Conservation (phyloP, 64 coral and sea anemone genomes). For the Montipora cactus region DNA sequence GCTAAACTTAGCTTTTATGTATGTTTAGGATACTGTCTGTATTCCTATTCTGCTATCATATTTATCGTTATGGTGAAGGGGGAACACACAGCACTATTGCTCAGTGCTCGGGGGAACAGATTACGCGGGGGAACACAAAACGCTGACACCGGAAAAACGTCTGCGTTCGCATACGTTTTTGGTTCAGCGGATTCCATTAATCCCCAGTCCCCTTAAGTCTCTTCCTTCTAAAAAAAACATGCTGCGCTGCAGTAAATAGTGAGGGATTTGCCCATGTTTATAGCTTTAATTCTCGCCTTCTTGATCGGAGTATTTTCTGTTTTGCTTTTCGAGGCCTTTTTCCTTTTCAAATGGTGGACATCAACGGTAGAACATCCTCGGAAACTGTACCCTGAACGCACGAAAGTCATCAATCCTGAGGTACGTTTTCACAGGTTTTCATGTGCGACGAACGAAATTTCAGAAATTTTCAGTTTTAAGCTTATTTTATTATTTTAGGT, state of each 20-base stretch:
- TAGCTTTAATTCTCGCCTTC: constrained; percentile 86
- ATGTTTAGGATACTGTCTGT: no score
- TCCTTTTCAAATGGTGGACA: constrained; percentile 97
- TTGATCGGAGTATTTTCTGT: constrained; percentile 91
- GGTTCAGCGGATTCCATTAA: constrained; percentile 7
- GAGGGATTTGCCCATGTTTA: constrained; percentile 61
- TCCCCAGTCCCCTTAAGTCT: constrained; percentile 2
- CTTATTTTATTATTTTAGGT: not conserved
- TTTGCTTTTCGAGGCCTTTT: constrained; percentile 82
- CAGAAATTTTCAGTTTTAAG: not conserved
- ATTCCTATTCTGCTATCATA: no score
- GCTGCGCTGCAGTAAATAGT: not conserved
- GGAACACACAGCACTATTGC: no score
- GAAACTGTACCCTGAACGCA: constrained; percentile 68
- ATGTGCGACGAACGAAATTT: not conserved
- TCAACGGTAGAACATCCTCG: constrained; percentile 66
- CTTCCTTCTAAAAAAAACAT: not conserved
- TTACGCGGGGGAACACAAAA: no score
- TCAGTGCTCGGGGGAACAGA: no score
- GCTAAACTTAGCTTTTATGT: no score
- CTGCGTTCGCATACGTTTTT: no score
- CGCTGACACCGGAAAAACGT: no score
- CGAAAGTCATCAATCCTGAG: constrained; percentile 80
- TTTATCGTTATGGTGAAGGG: no score
- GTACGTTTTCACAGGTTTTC: not conserved